Conservation (phyloP, 2,797 vertebrate species). For the Galagoides demidoff region DNA sequence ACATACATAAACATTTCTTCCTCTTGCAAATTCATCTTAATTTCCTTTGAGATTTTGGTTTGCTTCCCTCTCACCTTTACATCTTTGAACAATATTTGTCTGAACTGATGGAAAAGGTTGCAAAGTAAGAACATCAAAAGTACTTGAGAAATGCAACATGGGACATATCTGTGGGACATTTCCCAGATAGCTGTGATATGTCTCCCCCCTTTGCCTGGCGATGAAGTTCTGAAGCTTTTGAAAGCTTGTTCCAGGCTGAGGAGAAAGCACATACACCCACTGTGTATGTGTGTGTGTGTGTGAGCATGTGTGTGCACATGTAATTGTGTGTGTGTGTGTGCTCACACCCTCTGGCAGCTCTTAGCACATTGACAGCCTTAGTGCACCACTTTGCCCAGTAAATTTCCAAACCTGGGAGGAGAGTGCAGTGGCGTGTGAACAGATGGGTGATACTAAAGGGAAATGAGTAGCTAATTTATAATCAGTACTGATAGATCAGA, state of each 20-base stretch:
- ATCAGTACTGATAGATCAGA: constrained; percentile 59
- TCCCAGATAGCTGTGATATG: background rate
- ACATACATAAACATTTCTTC: constrained; percentile 69
- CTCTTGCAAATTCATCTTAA: constrained; percentile 85
- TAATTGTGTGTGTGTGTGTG: rapidly evolving
- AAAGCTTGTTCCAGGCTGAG: constrained; percentile 39
- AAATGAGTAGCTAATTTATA: constrained; percentile 42
- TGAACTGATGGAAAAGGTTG: constrained; percentile 87
- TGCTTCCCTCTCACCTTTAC: constrained; percentile 85
- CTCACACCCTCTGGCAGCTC: too few relatives aligned
- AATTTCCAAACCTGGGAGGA: background rate
- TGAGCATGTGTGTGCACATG: too few relatives aligned
- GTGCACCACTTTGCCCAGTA: background rate
- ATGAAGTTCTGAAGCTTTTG: background rate
- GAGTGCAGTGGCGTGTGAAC: background rate
- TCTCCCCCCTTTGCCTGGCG: background rate
- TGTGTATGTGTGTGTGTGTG: background rate
- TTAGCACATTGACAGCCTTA: background rate
- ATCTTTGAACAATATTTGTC: constrained; percentile 87
- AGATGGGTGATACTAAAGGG: background rate
- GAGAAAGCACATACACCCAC: constrained; percentile 4
- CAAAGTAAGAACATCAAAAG: constrained; percentile 67
- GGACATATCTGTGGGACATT: background rate
- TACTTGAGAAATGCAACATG: constrained; percentile 68
- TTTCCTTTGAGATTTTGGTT: constrained; percentile 83